A percentile compares a stretch with the other conserved stretches of the same genome.
These are phyloP conservation scores for Chloropsis hardwickii DNA, from an alignment of 2,113 vertebrate species.

Conservation along the genomic window DNA sequence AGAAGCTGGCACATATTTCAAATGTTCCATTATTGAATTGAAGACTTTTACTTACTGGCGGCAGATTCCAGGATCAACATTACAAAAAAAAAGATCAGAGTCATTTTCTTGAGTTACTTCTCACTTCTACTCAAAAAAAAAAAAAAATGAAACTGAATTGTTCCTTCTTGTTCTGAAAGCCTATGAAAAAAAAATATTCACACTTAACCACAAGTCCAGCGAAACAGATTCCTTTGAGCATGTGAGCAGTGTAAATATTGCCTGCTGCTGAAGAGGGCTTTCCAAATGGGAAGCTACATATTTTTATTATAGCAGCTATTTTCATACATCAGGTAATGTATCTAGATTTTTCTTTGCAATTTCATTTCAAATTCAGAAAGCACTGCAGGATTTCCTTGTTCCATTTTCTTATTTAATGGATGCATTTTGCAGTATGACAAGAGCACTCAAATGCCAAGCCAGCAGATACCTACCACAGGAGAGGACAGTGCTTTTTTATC, in stretches of 20 bases:
- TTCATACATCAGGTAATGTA: background rate
- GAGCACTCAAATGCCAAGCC: background rate
- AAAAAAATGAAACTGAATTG: background rate
- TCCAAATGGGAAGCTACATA: background rate
- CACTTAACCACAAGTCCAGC: background rate
- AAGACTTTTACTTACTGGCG: constrained; percentile 22
- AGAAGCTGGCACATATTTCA: background rate
- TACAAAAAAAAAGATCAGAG: background rate
- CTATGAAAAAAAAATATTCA: background rate
- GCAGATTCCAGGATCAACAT: background rate
- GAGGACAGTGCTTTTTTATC: background rate
- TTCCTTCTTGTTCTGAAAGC: background rate
- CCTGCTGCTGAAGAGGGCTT: background rate
- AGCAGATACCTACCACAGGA: background rate
- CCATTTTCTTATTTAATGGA: background rate
- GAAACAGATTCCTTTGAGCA: background rate
- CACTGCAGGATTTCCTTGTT: background rate
- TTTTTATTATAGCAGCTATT: background rate
- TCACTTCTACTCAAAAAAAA: background rate
- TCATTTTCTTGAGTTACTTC: constrained; percentile 31
- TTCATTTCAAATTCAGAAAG: background rate
- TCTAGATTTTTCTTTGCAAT: background rate
- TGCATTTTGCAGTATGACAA: background rate
- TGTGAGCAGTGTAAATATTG: background rate
- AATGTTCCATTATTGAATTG: background rate